Percentiles rank a stretch among this genome's conserved stretches.
phyloP scores from a whole-genome alignment of 1,140 invertebrate genomes.

The Trichoplusia ni region DNA sequence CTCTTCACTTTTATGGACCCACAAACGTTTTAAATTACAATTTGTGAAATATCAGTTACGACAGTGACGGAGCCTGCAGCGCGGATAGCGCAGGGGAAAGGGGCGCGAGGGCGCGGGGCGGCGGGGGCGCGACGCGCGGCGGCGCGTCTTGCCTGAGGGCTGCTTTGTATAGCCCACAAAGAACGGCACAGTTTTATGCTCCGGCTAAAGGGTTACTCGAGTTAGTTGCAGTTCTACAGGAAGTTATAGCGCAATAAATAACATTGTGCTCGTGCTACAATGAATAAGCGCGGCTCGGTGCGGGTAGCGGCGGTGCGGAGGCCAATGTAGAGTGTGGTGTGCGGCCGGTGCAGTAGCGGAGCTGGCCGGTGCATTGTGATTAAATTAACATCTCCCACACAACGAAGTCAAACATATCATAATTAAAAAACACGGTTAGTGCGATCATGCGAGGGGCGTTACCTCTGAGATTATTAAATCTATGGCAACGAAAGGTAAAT shows the following conservation, averaged over 20 bases:
- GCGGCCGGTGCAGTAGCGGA: background rate
- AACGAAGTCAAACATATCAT: background rate
- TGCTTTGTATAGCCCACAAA: too few species aligned
- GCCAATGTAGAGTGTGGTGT: too few species aligned
- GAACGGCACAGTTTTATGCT: background rate
- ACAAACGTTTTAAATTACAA: background rate
- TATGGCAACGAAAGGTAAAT: conserved; percentile 6
- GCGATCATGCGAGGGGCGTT: too few species aligned
- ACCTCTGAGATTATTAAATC: conserved; percentile 10
- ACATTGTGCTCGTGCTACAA: background rate
- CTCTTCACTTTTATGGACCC: background rate
- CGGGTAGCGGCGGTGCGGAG: too few species aligned
- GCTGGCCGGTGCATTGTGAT: background rate
- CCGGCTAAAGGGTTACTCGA: background rate
- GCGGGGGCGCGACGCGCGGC: too few species aligned
- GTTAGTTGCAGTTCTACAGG: background rate
- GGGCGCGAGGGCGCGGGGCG: too few species aligned
- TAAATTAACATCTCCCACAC: background rate
- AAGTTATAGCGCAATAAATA: background rate
- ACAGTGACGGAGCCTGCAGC: background rate
- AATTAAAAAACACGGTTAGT: background rate
- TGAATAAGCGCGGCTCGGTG: background rate
- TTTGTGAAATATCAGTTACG: conserved; percentile 12
- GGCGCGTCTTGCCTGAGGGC: too few species aligned
- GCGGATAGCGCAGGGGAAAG: too few species aligned